These are phyloP conservation scores for Lasius fuliginosus DNA, from an alignment of 2,888 invertebrate species.

Conservation along the genomic window DNA sequence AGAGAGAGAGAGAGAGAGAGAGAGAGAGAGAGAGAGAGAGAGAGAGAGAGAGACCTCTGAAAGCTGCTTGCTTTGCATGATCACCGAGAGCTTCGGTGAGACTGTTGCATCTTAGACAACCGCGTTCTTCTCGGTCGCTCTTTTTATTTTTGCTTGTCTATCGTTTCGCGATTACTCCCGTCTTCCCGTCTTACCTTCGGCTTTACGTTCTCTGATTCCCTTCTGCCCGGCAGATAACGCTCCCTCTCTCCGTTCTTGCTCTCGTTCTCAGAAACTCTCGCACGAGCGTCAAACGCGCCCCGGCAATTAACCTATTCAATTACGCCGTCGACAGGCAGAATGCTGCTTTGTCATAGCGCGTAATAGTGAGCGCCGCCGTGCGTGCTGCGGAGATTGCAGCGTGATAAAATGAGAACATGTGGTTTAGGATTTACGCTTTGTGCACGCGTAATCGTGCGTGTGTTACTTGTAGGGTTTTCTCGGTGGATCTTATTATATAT, in stretches of 20 bases:
- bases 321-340: constrained; percentile 5
- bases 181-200: background rate
- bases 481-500: constrained; percentile 13
- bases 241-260: constrained; percentile 32
- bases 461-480: constrained; percentile 12
- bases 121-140: constrained; percentile 1
- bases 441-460: constrained; percentile 1
- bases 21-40: background rate
- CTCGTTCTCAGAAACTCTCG: constrained; percentile 48
- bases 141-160: constrained; percentile 43
- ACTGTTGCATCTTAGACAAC: constrained; percentile 26
- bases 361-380: background rate
- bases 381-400: background rate
- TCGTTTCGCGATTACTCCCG: constrained; percentile 43
- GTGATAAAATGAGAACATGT: constrained; percentile 10
- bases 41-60: background rate
- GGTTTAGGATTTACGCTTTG: constrained; percentile 27
- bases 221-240: constrained; percentile 2
- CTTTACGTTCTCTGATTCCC: background rate
- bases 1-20: too few species aligned
- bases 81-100: constrained; percentile 10
- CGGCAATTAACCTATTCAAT: constrained; percentile 37
- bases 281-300: constrained; percentile 25
- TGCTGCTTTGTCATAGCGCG: constrained; percentile 22
- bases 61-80: constrained; percentile 24